A percentile compares a stretch with the other conserved stretches of the same genome.
These are phyloP conservation scores for Thereva nobilitata DNA, from an alignment of 2,888 invertebrate genomes.

Conservation along the genomic window DNA sequence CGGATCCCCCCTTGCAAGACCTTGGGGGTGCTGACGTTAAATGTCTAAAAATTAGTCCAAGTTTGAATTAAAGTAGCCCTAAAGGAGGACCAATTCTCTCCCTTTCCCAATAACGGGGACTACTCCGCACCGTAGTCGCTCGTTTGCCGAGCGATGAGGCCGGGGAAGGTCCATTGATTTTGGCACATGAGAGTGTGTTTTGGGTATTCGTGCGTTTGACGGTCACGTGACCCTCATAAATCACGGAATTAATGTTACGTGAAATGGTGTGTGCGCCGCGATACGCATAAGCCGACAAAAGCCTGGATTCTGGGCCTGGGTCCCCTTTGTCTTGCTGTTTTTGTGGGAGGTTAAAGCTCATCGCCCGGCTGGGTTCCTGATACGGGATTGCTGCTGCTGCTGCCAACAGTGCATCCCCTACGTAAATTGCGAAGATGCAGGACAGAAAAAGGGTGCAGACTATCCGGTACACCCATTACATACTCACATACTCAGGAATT, in stretches of 20 bases:
- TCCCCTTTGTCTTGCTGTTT: conserved; percentile 23
- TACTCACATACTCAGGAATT: too few species aligned
- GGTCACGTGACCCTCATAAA: conserved; percentile 61
- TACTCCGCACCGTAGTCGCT: background rate
- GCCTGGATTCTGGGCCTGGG: conserved; percentile 10
- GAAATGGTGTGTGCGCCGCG: conserved; percentile 56
- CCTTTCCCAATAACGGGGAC: background rate
- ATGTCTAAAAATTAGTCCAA: too few species aligned
- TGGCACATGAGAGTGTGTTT: conserved; percentile 40
- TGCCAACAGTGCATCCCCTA: background rate
- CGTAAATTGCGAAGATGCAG: background rate
- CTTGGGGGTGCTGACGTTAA: too few species aligned
- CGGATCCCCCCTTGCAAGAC: too few species aligned
- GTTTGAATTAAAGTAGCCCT: too few species aligned
- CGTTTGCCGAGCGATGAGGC: conserved; percentile 5
- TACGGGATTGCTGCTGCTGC: background rate
- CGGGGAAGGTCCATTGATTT: conserved; percentile 34
- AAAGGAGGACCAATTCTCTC: too few species aligned
- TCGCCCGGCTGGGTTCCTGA: too few species aligned
- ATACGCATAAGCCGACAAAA: conserved; percentile 37
- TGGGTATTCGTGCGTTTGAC: conserved; percentile 55
- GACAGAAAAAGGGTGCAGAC: background rate
- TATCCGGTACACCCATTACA: background rate
- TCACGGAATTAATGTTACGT: conserved; percentile 60
- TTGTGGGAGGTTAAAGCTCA: conserved; percentile 24